These are phyloP conservation scores for Seriola aureovittata DNA, from an alignment of 2,113 vertebrate species.

Conservation along the genomic window DNA sequence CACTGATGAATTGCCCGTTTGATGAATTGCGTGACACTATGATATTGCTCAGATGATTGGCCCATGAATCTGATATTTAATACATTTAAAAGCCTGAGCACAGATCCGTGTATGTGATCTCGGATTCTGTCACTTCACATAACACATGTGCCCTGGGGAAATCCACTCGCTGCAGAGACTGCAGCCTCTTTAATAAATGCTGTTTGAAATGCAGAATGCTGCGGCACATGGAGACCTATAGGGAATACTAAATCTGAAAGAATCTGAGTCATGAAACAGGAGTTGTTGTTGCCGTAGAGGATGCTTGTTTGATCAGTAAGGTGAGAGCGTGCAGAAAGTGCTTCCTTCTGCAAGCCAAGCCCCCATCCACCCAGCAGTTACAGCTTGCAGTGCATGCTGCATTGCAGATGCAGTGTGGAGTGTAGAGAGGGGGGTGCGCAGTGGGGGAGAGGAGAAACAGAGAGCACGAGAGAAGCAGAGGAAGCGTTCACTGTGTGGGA, in stretches of 20 bases:
- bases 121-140: constrained; percentile 42
- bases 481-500: constrained; percentile 11
- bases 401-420: constrained; percentile 80
- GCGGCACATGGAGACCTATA: constrained; percentile 57
- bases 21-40: neutral
- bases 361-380: constrained; percentile 47
- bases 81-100: constrained; percentile 48
- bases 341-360: constrained; percentile 55
- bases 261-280: constrained; percentile 64
- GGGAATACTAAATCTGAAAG: constrained; percentile 58
- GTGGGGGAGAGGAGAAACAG: constrained; percentile 6
- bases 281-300: constrained; percentile 50
- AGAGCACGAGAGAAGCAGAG: constrained; percentile 26
- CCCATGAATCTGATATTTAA: constrained; percentile 43
- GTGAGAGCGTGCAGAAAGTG: constrained; percentile 49
- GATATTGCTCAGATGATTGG: constrained; percentile 7
- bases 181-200: constrained; percentile 50
- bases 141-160: constrained; percentile 4
- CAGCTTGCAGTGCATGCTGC: constrained; percentile 76
- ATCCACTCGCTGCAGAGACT: constrained; percentile 44
- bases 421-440: constrained; percentile 31
- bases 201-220: constrained; percentile 75
- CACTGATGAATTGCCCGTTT: neutral
- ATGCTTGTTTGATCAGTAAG: constrained; percentile 50
- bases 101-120: constrained; percentile 2